Base-by-base conservation (phyloP, 1,140 invertebrate species). In the Neoseiulus cucumeris region DNA sequence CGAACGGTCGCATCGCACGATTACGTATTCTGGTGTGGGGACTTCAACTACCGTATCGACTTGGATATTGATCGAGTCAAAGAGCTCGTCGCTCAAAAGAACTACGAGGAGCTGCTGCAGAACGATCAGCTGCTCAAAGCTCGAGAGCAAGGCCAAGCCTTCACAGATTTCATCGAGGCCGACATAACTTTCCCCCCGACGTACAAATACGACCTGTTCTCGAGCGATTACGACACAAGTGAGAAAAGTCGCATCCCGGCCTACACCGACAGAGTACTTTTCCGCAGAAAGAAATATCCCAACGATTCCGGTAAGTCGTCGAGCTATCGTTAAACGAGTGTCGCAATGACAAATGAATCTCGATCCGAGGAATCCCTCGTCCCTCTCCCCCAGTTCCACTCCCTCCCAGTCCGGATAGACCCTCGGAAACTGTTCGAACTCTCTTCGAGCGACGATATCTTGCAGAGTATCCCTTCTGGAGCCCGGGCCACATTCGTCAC, bases 11-110 rank as follows among this genome's bases (percentile, higher is more conserved):
- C 89, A 75, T 87, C 88, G 14, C 95, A 99, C 75, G 95, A 99
- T 79, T 96, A 94, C 76, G 84, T 98, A 0, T 98, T 99, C 76
- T 99, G 95, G 94, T 94, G 92, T 76, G 96, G 96, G 0, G 96
- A 99, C 79, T 98, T 99, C 76, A 99, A 99, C 76, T 99, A 98
- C 74, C 81, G 96, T 66, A 86, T 99, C 67, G 93, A 97, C 74
- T 83, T 98, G 81, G 84, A 88, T 65, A 92, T 91, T 73, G 92
- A 97, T 14, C 89, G 96, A 73, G 85, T 97, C 67, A 90, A 93
- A 74, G 84, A 88, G 66, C 78, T 87, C 67, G 82, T 97, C 1
- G 82, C 82, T 59, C 80, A 83, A 66, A 83, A 87, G 67, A 87
- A 95, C 73, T 83, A 89, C 68, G 76, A 83, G 66, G 78, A 84